Evolutionary conservation across 1,140 invertebrate genomes (phyloP).

Genomic region (Drosophila elegans): DNA sequence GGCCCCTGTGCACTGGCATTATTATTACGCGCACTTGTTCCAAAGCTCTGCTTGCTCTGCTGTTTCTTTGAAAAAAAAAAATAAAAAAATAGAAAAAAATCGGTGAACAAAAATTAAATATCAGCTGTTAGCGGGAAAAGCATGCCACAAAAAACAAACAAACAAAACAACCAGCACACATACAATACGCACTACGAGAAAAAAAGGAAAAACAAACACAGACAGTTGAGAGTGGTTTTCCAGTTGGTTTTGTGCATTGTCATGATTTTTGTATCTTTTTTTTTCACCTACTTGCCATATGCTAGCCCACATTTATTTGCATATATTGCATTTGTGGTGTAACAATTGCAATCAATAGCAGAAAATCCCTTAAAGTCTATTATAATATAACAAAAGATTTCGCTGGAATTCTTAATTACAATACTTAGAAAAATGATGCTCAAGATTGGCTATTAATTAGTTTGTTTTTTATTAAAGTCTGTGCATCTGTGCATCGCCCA

Average conservation of each 20-base stretch:
- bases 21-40: slow-evolving; percentile 57
- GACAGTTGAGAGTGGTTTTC: slow-evolving; percentile 11
- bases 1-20: slow-evolving; percentile 39
- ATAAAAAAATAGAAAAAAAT: slow-evolving; percentile 7
- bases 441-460: not conserved
- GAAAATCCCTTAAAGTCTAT: not conserved
- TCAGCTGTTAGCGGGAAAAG: slow-evolving; percentile 53
- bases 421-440: not conserved
- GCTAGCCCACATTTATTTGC: slow-evolving; percentile 3
- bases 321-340: not conserved
- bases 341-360: not conserved
- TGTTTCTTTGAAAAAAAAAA: slow-evolving; percentile 29
- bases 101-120: slow-evolving; percentile 11
- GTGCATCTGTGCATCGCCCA: too few relatives aligned
- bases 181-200: not conserved
- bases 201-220: slow-evolving; percentile 5
- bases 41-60: slow-evolving; percentile 35
- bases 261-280: slow-evolving; percentile 5
- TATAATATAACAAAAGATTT: not conserved
- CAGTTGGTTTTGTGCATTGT: slow-evolving; percentile 13
- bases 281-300: not conserved
- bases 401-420: not conserved
- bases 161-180: slow-evolving; percentile 4
- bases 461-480: not conserved
- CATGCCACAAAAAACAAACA: slow-evolving; percentile 18